These are phyloP conservation scores for Nymphalis io DNA, from an alignment of 1,140 invertebrate genomes.

Conservation along the genomic window DNA sequence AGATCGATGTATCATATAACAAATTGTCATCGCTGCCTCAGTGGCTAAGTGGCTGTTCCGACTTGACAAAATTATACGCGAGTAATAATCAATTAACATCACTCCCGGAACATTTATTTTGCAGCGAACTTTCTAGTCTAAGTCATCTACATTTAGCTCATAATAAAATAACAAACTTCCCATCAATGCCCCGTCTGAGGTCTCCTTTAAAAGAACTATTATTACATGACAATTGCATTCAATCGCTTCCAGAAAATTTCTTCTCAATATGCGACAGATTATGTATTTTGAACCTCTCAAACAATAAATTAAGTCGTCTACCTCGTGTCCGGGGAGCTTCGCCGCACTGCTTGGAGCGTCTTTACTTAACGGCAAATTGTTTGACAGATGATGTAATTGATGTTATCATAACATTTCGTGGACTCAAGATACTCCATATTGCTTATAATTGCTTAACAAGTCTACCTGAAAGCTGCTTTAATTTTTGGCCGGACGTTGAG, in stretches of 20 bases:
- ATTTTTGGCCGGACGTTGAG: conserved; percentile 89
- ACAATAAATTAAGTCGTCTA: conserved; percentile 87
- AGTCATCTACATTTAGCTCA: conserved; percentile 88
- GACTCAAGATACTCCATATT: conserved; percentile 86
- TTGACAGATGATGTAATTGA: conserved; percentile 87
- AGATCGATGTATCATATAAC: conserved; percentile 90
- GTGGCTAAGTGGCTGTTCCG: conserved; percentile 89
- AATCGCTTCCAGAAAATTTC: conserved; percentile 87
- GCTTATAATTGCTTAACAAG: conserved; percentile 89
- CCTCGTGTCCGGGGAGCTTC: conserved; percentile 82
- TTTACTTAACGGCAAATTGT: conserved; percentile 89
- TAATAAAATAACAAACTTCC: conserved; percentile 87
- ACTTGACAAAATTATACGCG: conserved; percentile 86
- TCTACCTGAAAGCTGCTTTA: conserved; percentile 87
- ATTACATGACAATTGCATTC: conserved; percentile 89
- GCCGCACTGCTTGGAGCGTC: conserved; percentile 84
- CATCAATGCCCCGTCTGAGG: conserved; percentile 84
- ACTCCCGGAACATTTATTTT: conserved; percentile 87
- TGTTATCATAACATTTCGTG: conserved; percentile 84
- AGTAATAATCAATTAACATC: conserved; percentile 87
- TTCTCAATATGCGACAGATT: conserved; percentile 87
- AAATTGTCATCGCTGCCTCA: conserved; percentile 87
- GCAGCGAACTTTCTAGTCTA: conserved; percentile 85
- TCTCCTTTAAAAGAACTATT: conserved; percentile 86
- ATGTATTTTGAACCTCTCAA: conserved; percentile 88